phyloP scores from a whole-genome alignment of 2,113 vertebrate species.

The Mugil cephalus region DNA sequence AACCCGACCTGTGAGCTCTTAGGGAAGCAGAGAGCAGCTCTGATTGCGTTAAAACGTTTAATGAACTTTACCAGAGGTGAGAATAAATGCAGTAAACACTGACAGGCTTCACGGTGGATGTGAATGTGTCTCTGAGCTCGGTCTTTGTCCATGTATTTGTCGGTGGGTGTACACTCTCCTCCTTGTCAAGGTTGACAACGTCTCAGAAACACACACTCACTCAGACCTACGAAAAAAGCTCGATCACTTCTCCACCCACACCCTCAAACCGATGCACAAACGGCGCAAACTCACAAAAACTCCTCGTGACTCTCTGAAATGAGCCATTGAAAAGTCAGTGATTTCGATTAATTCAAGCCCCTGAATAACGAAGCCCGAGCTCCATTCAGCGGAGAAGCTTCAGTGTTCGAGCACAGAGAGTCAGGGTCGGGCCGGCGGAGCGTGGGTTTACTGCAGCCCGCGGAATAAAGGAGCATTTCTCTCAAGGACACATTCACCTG shows the following conservation, averaged over 20 bases:
- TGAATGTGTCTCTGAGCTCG: constrained; percentile 18
- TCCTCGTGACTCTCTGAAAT: constrained; percentile 48
- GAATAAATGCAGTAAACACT: no score
- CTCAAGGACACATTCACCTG: constrained; percentile 74
- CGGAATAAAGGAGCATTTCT: constrained; percentile 58
- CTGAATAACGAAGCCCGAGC: constrained; percentile 44
- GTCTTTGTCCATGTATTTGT: constrained; percentile 36
- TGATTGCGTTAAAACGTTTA: no score
- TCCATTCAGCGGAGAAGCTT: constrained; percentile 54
- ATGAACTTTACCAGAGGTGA: no score
- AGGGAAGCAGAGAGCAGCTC: no score
- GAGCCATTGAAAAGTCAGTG: constrained; percentile 57
- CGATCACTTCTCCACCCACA: constrained; percentile 19
- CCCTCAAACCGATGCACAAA: neutral
- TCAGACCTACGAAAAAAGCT: constrained; percentile 15
- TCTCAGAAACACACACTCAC: constrained; percentile 22
- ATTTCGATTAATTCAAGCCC: constrained; percentile 46
- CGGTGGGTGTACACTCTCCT: constrained; percentile 38
- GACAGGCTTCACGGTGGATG: neutral
- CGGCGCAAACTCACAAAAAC: neutral
- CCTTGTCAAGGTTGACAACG: constrained; percentile 64
- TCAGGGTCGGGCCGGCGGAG: constrained; percentile 53
- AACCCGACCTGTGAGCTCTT: no score
- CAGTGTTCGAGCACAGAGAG: constrained; percentile 32
- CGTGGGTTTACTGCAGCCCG: constrained; percentile 61